Percentiles rank a stretch among this genome's conserved stretches.
Evolutionary conservation across 2,113 vertebrate genomes (phyloP).

Genomic region (Trinectes maculatus): DNA sequence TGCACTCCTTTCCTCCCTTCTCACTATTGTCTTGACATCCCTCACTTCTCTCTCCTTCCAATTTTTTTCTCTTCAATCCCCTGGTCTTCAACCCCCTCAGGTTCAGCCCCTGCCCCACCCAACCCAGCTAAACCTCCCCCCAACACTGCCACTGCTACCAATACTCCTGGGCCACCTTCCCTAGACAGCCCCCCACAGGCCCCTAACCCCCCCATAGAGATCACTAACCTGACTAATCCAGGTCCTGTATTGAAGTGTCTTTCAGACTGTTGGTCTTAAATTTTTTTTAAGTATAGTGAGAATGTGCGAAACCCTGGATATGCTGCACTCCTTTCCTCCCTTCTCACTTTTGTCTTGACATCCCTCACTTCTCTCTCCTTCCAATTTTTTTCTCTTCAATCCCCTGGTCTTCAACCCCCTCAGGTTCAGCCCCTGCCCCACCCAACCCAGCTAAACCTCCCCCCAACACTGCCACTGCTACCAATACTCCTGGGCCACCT

Average conservation of each 20-base stretch:
- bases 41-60: constrained; percentile 45
- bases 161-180: constrained; percentile 76
- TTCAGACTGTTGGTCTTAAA: not conserved
- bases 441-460: constrained; percentile 83
- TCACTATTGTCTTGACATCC: constrained; percentile 50
- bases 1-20: constrained; percentile 29
- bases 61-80: constrained; percentile 31
- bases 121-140: constrained; percentile 82
- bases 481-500: constrained; percentile 77
- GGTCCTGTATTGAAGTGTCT: constrained; percentile 12
- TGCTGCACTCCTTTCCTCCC: constrained; percentile 28
- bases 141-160: constrained; percentile 81
- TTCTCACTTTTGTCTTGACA: constrained; percentile 48
- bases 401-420: constrained; percentile 51
- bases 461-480: constrained; percentile 81
- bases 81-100: constrained; percentile 68
- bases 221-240: too few relatives aligned
- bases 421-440: constrained; percentile 85
- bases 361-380: constrained; percentile 48
- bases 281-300: not conserved
- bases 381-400: constrained; percentile 30
- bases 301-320: constrained; percentile 26
- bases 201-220: constrained; percentile 81
- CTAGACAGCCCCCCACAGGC: constrained; percentile 77
- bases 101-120: constrained; percentile 85